A percentile compares a stretch with the other conserved stretches of the same genome.
Evolutionary conservation across 1,140 invertebrate genomes (phyloP).

Genomic region (Drosophila nebulosa): DNA sequence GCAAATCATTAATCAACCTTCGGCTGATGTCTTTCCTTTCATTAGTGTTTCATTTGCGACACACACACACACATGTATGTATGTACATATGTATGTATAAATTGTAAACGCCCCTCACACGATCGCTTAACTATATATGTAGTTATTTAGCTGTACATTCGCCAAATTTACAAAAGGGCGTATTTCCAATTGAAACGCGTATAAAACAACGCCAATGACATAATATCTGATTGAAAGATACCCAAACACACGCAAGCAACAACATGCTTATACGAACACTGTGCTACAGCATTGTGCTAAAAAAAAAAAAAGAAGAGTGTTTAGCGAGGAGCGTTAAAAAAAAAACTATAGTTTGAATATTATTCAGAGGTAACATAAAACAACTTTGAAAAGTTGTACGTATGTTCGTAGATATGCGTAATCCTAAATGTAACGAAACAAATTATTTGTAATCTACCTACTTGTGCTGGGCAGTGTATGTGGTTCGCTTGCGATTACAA

Average conservation of each 20-base stretch:
- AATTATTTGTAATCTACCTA: neutral
- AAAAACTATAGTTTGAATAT: too few species aligned
- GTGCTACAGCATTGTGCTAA: slow-evolving; percentile 13
- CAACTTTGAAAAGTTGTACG: too few species aligned
- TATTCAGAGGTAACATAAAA: too few species aligned
- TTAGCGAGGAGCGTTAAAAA: neutral
- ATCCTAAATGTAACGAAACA: neutral
- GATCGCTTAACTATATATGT: slow-evolving; percentile 4
- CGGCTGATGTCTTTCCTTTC: slow-evolving; percentile 1
- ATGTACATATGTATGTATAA: neutral
- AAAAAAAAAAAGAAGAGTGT: neutral
- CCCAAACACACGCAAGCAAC: slow-evolving; percentile 7
- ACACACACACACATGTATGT: neutral
- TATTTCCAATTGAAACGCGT: slow-evolving; percentile 57
- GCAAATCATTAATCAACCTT: slow-evolving; percentile 74
- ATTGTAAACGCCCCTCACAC: slow-evolving; percentile 48
- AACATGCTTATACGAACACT: slow-evolving; percentile 17
- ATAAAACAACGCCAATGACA: slow-evolving; percentile 41
- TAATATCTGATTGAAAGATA: slow-evolving; percentile 58
- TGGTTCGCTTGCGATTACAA: slow-evolving; percentile 71
- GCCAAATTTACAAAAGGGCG: slow-evolving; percentile 50
- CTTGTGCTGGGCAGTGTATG: slow-evolving; percentile 41
- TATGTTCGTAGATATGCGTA: too few species aligned
- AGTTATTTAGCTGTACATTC: neutral
- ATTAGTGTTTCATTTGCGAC: neutral